phyloP scores from a whole-genome alignment of 2,113 vertebrate genomes.

The Leucopsar rothschildi region DNA sequence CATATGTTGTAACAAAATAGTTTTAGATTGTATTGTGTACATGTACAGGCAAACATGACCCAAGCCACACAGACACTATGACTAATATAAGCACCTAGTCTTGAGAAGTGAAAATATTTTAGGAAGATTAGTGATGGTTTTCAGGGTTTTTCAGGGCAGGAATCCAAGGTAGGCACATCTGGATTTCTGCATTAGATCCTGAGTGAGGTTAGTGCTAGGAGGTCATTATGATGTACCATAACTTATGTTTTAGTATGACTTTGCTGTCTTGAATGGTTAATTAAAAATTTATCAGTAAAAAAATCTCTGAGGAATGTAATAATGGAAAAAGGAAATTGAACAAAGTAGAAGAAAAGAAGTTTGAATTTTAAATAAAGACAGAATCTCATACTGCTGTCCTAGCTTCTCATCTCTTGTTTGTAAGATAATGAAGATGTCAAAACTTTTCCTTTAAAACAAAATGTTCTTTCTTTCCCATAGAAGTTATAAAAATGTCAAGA shows the following conservation, averaged over 20 bases:
- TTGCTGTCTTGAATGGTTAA: background rate
- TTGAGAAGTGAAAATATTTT: background rate
- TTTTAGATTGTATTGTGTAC: background rate
- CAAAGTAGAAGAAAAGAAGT: background rate
- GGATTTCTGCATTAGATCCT: background rate
- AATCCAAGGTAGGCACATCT: background rate
- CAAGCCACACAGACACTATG: background rate
- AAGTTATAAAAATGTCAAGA: background rate
- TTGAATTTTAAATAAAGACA: background rate
- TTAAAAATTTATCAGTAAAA: background rate
- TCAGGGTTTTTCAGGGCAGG: background rate
- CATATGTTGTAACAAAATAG: background rate
- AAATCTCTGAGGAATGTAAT: background rate
- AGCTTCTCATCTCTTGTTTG: background rate
- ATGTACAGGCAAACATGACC: background rate
- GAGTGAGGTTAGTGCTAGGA: background rate
- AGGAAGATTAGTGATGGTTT: background rate
- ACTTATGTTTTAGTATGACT: background rate
- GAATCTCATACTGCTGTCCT: background rate
- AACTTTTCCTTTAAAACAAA: background rate
- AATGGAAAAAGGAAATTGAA: background rate
- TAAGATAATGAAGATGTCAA: background rate
- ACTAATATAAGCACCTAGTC: background rate
- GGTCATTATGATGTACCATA: background rate
- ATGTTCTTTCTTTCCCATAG: background rate